Base-by-base conservation (phyloP, 2,888 invertebrate species). In the Lasiommata megera region DNA sequence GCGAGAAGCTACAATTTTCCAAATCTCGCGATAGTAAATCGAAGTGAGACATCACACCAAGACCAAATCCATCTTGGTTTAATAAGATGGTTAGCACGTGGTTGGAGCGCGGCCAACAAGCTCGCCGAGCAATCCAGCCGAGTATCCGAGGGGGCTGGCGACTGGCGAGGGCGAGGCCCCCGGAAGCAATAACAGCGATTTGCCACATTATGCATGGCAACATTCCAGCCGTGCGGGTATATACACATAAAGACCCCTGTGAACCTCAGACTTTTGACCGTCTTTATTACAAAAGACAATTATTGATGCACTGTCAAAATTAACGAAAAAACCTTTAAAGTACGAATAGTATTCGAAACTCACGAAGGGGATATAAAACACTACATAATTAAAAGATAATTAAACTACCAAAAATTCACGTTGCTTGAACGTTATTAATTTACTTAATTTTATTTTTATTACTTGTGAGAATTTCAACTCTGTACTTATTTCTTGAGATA, bases 121-220 rank as follows among this genome's bases (percentile, higher is more conserved):
- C 29, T 57, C 53, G 58, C 44, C 57, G 60, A 59, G 54, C 48
- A 57, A 63, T 60, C 51, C 43, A 51, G 18, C 48, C 37, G 47
- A 62, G 59, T 59, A 61, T 59, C 40, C 60, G 61, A 54, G 63
- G 41, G 56, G 55, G 59, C 53, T 51, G 61, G 62, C 60, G 62
- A 31, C 50, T 52, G 62, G 63, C 58, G 62, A 52, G 53, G 64
- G 63, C 60, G 62, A 56, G 50, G 63, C 61, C 65, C 64, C 64
- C 71, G 80, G 78, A 81, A 80, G 78, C 75, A 78, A 80, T 79
- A 77, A 77, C 74, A 69, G 70, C 69, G 68, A 77, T 68, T 75
- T 74, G 69, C 73, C 67, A 70, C 72, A 77, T 76, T 77, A 74
- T 75, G 75, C 72, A 72, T 82, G 84, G 85, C 82, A 72, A 29